Conservation (phyloP, 2,797 vertebrate genomes). For the Mormyrus hasselquistii region DNA sequence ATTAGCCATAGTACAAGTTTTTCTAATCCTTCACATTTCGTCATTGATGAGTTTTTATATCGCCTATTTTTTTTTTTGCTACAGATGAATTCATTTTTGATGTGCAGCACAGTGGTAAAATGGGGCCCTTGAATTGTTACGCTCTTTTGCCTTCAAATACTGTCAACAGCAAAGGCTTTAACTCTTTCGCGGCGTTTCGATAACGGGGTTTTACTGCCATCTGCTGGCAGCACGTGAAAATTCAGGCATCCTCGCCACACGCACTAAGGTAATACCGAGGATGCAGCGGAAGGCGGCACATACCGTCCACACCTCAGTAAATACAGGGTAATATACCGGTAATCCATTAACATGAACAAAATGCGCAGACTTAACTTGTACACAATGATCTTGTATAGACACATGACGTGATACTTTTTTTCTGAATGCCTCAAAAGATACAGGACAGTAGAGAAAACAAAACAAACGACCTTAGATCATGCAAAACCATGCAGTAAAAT, state of each 20-base stretch:
- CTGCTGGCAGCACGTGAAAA: conserved; percentile 16
- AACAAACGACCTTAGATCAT: not conserved
- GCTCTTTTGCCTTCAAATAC: not conserved
- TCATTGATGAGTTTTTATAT: not conserved
- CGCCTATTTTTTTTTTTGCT: conserved; percentile 11
- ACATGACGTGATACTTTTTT: not conserved
- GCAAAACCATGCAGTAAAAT: not conserved
- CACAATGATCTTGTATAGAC: not conserved
- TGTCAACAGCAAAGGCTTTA: not conserved
- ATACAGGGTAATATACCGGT: not conserved
- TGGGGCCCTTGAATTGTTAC: conserved; percentile 10
- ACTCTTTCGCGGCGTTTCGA: not conserved
- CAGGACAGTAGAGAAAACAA: not conserved
- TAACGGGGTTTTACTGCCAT: conserved; percentile 25
- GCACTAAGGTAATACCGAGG: not conserved
- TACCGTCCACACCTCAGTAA: not conserved
- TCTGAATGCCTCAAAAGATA: not conserved
- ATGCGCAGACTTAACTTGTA: not conserved
- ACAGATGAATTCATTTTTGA: conserved; percentile 13
- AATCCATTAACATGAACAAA: not conserved
- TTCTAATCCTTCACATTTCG: not conserved
- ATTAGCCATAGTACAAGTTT: not conserved
- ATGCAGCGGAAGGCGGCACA: not conserved
- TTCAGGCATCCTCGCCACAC: not conserved
- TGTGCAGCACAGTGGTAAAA: conserved; percentile 6